phyloP scores from a whole-genome alignment of 2,113 vertebrate species.

The Petrocephalus zakoni region DNA sequence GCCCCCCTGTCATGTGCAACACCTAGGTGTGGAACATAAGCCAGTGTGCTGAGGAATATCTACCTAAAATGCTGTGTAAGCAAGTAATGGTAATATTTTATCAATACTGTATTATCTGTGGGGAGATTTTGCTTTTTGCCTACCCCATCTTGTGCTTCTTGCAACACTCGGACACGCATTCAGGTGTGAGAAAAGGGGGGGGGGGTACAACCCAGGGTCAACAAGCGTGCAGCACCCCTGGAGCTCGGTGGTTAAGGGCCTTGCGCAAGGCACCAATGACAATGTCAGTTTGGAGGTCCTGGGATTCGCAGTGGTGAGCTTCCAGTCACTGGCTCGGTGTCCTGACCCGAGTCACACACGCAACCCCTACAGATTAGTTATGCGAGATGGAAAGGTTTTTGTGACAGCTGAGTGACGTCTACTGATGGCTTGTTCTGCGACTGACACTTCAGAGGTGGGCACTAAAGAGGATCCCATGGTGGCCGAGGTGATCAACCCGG shows the following conservation, averaged over 20 bases:
- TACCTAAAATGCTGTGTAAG: not conserved
- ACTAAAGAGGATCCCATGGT: conserved; percentile 80
- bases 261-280: too few species aligned
- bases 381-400: not conserved
- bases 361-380: not conserved
- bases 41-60: not conserved
- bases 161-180: too few species aligned
- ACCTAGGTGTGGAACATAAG: not conserved
- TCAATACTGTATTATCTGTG: too few species aligned
- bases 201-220: too few species aligned
- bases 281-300: too few species aligned
- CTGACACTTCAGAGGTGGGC: conserved; percentile 61
- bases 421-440: not conserved
- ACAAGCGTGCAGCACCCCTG: too few species aligned
- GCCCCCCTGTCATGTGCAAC: not conserved
- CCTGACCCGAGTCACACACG: not conserved
- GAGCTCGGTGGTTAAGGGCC: too few species aligned
- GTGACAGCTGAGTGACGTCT: not conserved
- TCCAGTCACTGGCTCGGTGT: not conserved
- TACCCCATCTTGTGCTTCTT: too few species aligned
- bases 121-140: too few species aligned
- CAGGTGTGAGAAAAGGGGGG: too few species aligned
- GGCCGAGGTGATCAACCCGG: conserved; percentile 76
- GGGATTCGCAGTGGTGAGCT: too few species aligned
- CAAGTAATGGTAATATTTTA: too few species aligned